Evolutionary conservation across 53 echinoderm and acorn worm genomes (phyloP).

Genomic region (Mesocentrotus franciscanus): DNA sequence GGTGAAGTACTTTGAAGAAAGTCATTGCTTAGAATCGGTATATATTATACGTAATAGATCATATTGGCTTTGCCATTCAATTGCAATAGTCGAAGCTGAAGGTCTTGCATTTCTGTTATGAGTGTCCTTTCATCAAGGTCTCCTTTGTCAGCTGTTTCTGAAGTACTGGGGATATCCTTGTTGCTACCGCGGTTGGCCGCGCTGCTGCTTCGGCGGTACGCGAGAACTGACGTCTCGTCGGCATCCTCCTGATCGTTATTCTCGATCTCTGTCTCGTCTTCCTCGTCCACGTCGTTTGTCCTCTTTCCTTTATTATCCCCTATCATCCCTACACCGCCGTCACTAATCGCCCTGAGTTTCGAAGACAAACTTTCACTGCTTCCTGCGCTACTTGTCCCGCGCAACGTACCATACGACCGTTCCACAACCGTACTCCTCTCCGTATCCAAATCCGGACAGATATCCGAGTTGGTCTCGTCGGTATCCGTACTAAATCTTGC

Average conservation of each 20-base stretch:
- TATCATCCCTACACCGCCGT: constrained; percentile 3
- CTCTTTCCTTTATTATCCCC: not conserved
- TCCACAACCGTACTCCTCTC: constrained; percentile 65
- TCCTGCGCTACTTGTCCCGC: constrained; percentile 34
- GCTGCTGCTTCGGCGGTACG: constrained; percentile 21
- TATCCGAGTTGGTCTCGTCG: constrained; percentile 61
- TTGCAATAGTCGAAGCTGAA: constrained; percentile 86
- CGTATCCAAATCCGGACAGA: constrained; percentile 63
- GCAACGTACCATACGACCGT: constrained; percentile 51
- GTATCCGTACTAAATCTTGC: constrained; percentile 64
- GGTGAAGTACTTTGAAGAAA: constrained; percentile 23
- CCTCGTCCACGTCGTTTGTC: constrained; percentile 45
- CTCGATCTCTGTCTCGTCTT: constrained; percentile 45
- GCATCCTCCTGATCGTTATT: constrained; percentile 45
- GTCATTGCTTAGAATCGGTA: not conserved
- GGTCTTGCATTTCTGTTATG: constrained; percentile 89
- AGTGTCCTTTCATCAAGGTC: constrained; percentile 75
- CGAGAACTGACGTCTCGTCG: constrained; percentile 45
- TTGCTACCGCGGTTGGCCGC: not conserved
- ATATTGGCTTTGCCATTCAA: constrained; percentile 91
- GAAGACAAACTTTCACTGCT: constrained; percentile 58
- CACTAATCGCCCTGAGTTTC: constrained; percentile 44
- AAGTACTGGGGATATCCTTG: constrained; percentile 37
- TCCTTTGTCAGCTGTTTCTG: constrained; percentile 33
- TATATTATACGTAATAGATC: constrained; percentile 91